phyloP scores from a whole-genome alignment of 1,140 invertebrate species.

The Drosophila asahinai region DNA sequence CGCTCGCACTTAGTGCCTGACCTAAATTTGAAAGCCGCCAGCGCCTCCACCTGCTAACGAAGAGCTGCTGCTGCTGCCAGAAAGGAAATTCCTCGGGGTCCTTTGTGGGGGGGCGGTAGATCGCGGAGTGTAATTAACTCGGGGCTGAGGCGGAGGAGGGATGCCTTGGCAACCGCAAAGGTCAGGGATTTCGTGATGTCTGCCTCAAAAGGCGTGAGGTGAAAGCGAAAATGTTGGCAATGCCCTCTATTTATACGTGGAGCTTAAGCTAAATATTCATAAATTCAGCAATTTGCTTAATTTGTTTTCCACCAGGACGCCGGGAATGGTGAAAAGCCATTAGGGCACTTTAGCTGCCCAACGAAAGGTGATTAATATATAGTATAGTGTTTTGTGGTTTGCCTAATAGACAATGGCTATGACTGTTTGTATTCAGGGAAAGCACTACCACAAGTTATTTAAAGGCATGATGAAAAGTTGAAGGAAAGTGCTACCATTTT shows the following conservation, averaged over 20 bases:
- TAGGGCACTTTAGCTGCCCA: conserved; percentile 21
- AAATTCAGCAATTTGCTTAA: conserved; percentile 55
- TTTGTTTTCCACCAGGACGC: conserved; percentile 18
- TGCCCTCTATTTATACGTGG: conserved; percentile 10
- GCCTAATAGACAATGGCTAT: background rate
- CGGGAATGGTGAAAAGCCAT: conserved; percentile 23
- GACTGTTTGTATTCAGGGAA: background rate
- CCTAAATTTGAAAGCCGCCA: conserved; percentile 63
- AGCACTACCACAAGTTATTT: background rate
- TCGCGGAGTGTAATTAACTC: conserved; percentile 69
- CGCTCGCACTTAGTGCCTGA: conserved; percentile 79
- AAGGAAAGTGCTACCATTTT: too few relatives aligned
- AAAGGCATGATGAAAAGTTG: background rate
- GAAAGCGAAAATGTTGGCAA: conserved; percentile 65
- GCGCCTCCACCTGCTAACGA: conserved; percentile 27
- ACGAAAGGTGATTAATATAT: conserved; percentile 35
- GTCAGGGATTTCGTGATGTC: conserved; percentile 70
- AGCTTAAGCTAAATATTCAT: conserved; percentile 43
- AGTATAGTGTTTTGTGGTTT: conserved; percentile 4
- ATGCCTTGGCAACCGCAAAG: conserved; percentile 63
- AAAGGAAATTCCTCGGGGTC: conserved; percentile 37
- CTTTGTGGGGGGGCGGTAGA: conserved; percentile 22
- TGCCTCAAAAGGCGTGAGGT: conserved; percentile 49
- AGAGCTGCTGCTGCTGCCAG: conserved; percentile 21
- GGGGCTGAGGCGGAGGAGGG: conserved; percentile 5